phyloP scores from a whole-genome alignment of 1,140 invertebrate species.

The Caerostris darwini region DNA sequence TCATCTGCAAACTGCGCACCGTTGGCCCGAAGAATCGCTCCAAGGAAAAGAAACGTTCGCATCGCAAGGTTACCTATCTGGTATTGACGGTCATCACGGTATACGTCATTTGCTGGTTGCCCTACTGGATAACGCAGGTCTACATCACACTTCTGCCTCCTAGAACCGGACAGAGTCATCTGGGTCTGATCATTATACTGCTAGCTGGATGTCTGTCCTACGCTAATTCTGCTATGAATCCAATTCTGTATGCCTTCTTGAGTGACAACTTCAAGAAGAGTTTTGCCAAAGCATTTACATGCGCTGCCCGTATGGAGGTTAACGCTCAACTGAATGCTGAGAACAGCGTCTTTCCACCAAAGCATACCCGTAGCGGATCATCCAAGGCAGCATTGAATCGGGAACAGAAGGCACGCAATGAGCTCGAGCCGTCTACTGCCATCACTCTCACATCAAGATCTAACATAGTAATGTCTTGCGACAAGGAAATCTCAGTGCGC shows the following conservation, averaged over 20 bases:
- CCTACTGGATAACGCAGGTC: slow-evolving; percentile 94
- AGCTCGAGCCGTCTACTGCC: slow-evolving; percentile 78
- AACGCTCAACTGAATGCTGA: slow-evolving; percentile 93
- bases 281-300: slow-evolving; percentile 90
- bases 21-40: slow-evolving; percentile 85
- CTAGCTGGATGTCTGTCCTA: slow-evolving; percentile 94
- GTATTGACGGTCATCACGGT: slow-evolving; percentile 97
- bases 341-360: slow-evolving; percentile 94
- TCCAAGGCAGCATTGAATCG: slow-evolving; percentile 49
- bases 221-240: slow-evolving; percentile 98
- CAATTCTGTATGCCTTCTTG: slow-evolving; percentile 96
- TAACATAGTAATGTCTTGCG: slow-evolving; percentile 66
- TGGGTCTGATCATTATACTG: slow-evolving; percentile 89
- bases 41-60: slow-evolving; percentile 95
- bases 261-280: slow-evolving; percentile 97
- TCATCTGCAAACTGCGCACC: slow-evolving; percentile 91
- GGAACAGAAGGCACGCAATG: slow-evolving; percentile 63
- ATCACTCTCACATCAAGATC: slow-evolving; percentile 79
- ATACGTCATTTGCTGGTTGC: slow-evolving; percentile 97
- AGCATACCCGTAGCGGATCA: slow-evolving; percentile 83
- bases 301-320: slow-evolving; percentile 85
- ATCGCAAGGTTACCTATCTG: slow-evolving; percentile 95
- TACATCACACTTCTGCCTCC: slow-evolving; percentile 79
- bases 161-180: slow-evolving; percentile 84
- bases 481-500: slow-evolving; percentile 66